Evolutionary conservation across 2,113 vertebrate species (phyloP).

Genomic region (Menura novaehollandiae): DNA sequence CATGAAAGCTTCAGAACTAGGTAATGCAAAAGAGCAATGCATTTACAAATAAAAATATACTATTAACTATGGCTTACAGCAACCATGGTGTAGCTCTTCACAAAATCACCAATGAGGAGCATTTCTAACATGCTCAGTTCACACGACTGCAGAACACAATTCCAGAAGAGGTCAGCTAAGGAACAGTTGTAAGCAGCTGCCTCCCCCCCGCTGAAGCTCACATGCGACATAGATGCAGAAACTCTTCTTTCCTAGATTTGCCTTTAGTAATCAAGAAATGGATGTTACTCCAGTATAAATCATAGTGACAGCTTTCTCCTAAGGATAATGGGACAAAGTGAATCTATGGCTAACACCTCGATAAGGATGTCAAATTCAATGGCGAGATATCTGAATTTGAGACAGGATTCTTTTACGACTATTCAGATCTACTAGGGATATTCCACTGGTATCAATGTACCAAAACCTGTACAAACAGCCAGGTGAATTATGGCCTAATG

Average conservation of each 20-base stretch:
- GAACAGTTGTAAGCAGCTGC: neutral
- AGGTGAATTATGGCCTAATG: neutral
- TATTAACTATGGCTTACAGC: neutral
- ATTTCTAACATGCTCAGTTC: neutral
- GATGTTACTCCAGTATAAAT: neutral
- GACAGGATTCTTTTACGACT: neutral
- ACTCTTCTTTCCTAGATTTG: neutral
- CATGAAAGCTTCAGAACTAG: neutral
- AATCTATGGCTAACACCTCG: rapidly evolving
- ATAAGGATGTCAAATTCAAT: neutral
- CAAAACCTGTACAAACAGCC: neutral
- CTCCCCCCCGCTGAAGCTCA: neutral
- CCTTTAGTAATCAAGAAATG: neutral
- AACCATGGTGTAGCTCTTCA: neutral
- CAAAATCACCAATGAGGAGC: neutral
- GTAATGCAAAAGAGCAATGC: neutral
- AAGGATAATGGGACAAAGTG: neutral
- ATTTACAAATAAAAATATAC: neutral
- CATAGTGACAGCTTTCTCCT: neutral
- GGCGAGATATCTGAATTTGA: neutral
- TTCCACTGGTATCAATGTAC: neutral
- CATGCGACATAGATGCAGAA: neutral
- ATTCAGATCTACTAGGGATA: neutral
- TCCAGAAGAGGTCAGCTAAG: neutral
- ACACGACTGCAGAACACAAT: neutral